phyloP scores from a whole-genome alignment of 2,888 invertebrate genomes.

The Cybosia mesomella region DNA sequence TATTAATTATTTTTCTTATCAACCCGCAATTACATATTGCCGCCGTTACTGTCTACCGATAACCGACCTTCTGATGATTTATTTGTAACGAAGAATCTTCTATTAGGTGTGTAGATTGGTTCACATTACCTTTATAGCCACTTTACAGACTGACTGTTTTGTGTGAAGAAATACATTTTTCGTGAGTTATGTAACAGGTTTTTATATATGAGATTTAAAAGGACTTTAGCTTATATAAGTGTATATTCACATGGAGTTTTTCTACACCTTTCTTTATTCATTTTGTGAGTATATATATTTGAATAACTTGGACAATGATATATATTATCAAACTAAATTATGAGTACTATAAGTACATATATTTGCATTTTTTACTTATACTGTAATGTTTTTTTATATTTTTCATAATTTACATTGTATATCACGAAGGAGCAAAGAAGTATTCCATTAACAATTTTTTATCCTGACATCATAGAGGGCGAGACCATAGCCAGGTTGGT shows the following conservation, averaged over 20 bases:
- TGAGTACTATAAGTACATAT: no score
- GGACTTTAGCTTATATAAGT: background rate
- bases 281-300: no score
- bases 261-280: no score
- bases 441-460: no score
- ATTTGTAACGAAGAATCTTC: constrained; percentile 28
- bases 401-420: no score
- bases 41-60: constrained; percentile 47
- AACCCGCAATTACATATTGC: constrained; percentile 58
- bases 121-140: constrained; percentile 28
- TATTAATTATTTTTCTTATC: constrained; percentile 56
- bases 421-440: no score
- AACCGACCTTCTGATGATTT: constrained; percentile 47
- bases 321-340: no score
- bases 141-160: constrained; percentile 13
- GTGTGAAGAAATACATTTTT: background rate
- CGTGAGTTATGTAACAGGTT: background rate
- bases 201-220: background rate
- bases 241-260: no score
- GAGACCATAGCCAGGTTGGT: background rate
- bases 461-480: background rate
- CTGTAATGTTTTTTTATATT: no score
- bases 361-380: no score
- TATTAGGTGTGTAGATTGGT: constrained; percentile 20
- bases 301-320: no score